phyloP scores from a whole-genome alignment of 1,140 invertebrate species.

The Bathynomus jamesi region DNA sequence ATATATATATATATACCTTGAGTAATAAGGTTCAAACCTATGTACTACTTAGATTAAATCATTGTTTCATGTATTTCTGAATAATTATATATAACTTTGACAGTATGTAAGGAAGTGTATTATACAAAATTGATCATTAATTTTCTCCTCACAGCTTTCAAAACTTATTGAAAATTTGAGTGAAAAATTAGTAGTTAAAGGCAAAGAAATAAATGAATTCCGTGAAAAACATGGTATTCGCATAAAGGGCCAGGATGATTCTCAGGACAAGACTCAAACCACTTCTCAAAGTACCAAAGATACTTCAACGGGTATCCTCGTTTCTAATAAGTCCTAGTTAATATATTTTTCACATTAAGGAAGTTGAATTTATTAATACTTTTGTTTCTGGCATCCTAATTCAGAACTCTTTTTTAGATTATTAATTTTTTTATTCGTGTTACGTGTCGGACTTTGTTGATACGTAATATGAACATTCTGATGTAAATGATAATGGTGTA shows the following conservation, averaged over 20 bases:
- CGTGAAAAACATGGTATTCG: conserved; percentile 81
- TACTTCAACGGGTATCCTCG: conserved; percentile 6
- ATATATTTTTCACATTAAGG: no score
- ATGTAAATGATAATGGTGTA: no score
- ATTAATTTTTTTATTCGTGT: no score
- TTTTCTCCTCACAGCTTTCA: conserved; percentile 52
- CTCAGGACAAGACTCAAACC: neutral
- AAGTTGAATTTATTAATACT: no score
- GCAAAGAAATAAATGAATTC: conserved; percentile 84
- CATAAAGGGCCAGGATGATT: conserved; percentile 45
- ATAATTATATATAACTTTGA: conserved; percentile 7
- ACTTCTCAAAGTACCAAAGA: neutral
- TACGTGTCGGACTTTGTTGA: no score
- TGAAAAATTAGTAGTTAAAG: conserved; percentile 75
- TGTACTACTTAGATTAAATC: conserved; percentile 12
- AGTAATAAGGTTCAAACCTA: no score
- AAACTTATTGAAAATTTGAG: conserved; percentile 68
- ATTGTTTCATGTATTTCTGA: conserved; percentile 6
- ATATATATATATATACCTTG: no score
- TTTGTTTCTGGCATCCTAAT: no score
- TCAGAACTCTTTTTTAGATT: no score
- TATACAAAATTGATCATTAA: conserved; percentile 12
- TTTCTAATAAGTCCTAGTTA: conserved; percentile 12
- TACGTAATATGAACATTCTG: no score
- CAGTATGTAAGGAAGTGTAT: neutral